Evolutionary conservation across 1,140 invertebrate species (phyloP), one percentile per base, ranked within the genome.

Genomic region (Scaptomyza graminum): DNA sequence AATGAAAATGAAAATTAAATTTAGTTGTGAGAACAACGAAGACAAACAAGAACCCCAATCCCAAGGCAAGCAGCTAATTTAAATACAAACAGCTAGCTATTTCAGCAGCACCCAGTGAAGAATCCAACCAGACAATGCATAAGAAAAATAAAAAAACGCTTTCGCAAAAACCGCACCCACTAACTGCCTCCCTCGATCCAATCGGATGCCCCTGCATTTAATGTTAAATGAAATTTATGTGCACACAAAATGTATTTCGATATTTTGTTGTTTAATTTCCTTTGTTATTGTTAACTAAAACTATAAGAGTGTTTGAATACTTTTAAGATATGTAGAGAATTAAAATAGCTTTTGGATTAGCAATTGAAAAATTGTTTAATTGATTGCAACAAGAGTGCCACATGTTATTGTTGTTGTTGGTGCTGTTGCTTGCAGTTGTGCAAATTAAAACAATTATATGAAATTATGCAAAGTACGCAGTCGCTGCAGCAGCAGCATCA

Each of bases 381-480:
- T 82, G 64, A 75, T 71, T 22, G 5, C 41, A 71, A 66, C 0
- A 34, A 85, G 74, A 81, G 74, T 87, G 82, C 77, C 77, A 66
- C 68, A 60, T 52, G 62, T 70, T 47, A 63, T 44, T 46, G 18
- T 78, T 54, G 31, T 54, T 47, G 43, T 80, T 80, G 67, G 78
- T 85, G 74, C 78, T 78, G 82, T 87, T 78, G 82, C 82, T 87
- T 76, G 75, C 79, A 49, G 75, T 82, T 88, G 75, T 87, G 83
- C 71, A 85, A 87, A 87, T 76, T 76, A 70, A 88, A 87, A 79
- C 83, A 83, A 87, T 87, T 87, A 87, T 73, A 59, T 76, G 72
- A 71, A 87, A 87, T 87, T 87, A 88, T 87, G 83, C 83, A 87
- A 87, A 87, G 65, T 79, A 79, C 82, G 78, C 82, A 88, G 71